Evolutionary conservation across 2,888 invertebrate species (phyloP), one percentile per base, ranked within the genome.

Genomic region (Emmelina monodactyla): DNA sequence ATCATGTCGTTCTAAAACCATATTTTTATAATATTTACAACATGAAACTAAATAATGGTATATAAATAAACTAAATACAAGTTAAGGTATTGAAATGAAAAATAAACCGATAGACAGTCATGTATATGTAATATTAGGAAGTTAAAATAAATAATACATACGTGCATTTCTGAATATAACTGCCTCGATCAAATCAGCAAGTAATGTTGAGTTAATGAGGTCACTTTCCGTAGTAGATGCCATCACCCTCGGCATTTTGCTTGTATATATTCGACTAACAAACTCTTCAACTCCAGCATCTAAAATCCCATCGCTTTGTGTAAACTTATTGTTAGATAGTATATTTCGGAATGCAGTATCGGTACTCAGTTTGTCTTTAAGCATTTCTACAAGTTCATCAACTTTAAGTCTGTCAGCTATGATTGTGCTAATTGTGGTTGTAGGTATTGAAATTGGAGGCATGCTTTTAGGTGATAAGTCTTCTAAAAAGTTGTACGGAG

Each of bases 151-250:
- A 19, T 19, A 5, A 37, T 38, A 43, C 49, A 16, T 58, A 75
- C 78, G 70, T 36, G 57, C 58, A 39, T 56, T 68, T 51, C 69
- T 59, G 49, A 78, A 78, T 45, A 79, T 78, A 7, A 79, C 68
- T 25, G 76, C 73, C 54, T 78, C 75, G 7, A 79, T 67, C 39
- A 79, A 64, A 58, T 79, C 68, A 3, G 64, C 71, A 15, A 79
- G 58, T 34, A 76, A 49, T 9, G 78, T 76, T 22, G 78, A 76
- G 51, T 79, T 78, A 0, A 75, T 47, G 33, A 53, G 50, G 37
- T 73, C 67, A 38, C 42, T 56, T 16, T 60, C 49, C 6, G 43
- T 45, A 11, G 63, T 63, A 0, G 65, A 64, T 7, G 55, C n/a
- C 5, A 49, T 33, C 34, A 48, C 49, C n/a, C n/a, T n/a, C n/a